Evolutionary conservation across 2,113 vertebrate genomes (phyloP).

Genomic region (Mormyrus lacerda): DNA sequence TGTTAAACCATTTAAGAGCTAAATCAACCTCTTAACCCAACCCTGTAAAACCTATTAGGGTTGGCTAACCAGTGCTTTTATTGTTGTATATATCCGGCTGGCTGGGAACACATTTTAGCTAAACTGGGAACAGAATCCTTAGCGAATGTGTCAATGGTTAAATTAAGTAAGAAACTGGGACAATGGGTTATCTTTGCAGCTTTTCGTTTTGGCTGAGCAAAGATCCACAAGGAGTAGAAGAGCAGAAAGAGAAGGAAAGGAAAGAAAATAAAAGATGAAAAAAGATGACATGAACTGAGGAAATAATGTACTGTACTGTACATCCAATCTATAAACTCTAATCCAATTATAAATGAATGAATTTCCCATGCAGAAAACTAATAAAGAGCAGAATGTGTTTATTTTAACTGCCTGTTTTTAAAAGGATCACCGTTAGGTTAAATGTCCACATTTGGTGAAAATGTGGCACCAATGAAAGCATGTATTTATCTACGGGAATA

Average conservation of each 20-base stretch:
- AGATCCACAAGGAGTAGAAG: neutral
- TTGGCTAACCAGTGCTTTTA: neutral
- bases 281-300: neutral
- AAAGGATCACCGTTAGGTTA: neutral
- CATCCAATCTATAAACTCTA: neutral
- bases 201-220: neutral
- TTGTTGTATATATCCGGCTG: neutral
- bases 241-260: neutral
- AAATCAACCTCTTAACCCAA: neutral
- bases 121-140: neutral
- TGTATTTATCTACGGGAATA: neutral
- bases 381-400: neutral
- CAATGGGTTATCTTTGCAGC: neutral
- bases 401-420: neutral
- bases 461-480: neutral
- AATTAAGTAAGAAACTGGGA: neutral
- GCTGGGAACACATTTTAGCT: neutral
- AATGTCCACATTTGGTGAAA: slow-evolving; percentile 4
- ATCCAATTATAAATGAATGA: neutral
- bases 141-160: neutral
- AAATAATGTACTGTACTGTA: neutral
- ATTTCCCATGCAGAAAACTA: neutral
- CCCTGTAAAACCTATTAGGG: neutral
- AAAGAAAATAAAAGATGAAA: neutral
- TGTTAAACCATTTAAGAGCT: neutral